Evolutionary conservation across 2,888 invertebrate genomes (phyloP).

Genomic region (Balanococcus diminutus): DNA sequence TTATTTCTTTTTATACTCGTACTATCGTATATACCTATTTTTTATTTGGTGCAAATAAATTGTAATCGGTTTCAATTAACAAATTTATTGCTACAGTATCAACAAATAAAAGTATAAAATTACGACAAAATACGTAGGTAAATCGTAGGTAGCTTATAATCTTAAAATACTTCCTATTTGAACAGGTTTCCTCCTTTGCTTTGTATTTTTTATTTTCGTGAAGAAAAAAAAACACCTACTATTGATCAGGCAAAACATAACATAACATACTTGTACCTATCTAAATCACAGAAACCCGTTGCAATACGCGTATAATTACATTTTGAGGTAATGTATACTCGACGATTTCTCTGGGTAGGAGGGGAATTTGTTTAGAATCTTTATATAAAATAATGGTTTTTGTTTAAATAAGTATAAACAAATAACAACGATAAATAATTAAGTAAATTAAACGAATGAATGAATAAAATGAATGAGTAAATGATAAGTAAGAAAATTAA

Average conservation of each 20-base stretch:
- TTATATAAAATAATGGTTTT: not conserved
- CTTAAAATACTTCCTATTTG: not conserved
- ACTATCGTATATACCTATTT: not conserved
- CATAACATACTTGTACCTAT: no score
- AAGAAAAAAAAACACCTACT: no score
- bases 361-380: not conserved
- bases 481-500: not conserved
- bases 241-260: no score
- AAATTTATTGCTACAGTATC: slow-evolving; percentile 43
- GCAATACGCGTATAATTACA: not conserved
- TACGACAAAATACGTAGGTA: not conserved
- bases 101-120: slow-evolving; percentile 40
- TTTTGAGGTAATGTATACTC: not conserved
- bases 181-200: not conserved
- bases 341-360: not conserved
- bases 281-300: not conserved
- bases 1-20: not conserved
- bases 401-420: not conserved
- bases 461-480: not conserved
- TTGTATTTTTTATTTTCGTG: not conserved
- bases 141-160: not conserved
- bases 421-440: not conserved
- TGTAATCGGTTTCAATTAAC: not conserved
- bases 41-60: not conserved
- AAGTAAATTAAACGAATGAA: not conserved